Conservation (phyloP, 2,888 invertebrate genomes). For the Melolontha melolontha region DNA sequence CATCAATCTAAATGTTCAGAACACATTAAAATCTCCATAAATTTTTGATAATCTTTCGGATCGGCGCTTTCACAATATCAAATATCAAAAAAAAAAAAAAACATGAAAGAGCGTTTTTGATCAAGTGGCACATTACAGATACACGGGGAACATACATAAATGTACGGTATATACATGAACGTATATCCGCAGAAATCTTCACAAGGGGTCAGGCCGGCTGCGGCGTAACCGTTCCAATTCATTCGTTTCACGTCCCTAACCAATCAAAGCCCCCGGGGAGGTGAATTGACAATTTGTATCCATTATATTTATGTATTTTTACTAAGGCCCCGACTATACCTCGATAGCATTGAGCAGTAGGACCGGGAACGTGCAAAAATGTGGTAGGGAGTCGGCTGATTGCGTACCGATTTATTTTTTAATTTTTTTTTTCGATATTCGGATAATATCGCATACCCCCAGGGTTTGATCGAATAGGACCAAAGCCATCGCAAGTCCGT, state of each 20-base stretch:
- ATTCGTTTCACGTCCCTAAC: constrained; percentile 51
- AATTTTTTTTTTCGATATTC: constrained; percentile 48
- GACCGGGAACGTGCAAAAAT: background rate
- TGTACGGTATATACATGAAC: background rate
- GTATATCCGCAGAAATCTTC: constrained; percentile 8
- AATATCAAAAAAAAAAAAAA: constrained; percentile 20
- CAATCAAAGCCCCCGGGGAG: constrained; percentile 61
- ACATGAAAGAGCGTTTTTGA: constrained; percentile 34
- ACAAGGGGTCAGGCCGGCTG: constrained; percentile 5
- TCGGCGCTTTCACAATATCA: constrained; percentile 22
- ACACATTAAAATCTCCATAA: background rate
- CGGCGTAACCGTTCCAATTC: constrained; percentile 14
- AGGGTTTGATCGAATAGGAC: constrained; percentile 57
- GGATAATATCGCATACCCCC: constrained; percentile 58
- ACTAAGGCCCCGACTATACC: constrained; percentile 55
- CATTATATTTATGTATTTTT: constrained; percentile 65
- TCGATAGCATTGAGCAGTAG: constrained; percentile 39
- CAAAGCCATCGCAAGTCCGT: too few species aligned
- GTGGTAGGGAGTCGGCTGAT: constrained; percentile 51
- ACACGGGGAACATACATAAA: background rate
- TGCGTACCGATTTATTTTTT: constrained; percentile 49
- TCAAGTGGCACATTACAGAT: constrained; percentile 19
- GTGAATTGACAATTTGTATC: constrained; percentile 64
- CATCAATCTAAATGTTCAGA: background rate
- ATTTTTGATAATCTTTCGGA: constrained; percentile 24